phyloP scores from a whole-genome alignment of 2,113 vertebrate species.

The Scytalopus superciliaris region DNA sequence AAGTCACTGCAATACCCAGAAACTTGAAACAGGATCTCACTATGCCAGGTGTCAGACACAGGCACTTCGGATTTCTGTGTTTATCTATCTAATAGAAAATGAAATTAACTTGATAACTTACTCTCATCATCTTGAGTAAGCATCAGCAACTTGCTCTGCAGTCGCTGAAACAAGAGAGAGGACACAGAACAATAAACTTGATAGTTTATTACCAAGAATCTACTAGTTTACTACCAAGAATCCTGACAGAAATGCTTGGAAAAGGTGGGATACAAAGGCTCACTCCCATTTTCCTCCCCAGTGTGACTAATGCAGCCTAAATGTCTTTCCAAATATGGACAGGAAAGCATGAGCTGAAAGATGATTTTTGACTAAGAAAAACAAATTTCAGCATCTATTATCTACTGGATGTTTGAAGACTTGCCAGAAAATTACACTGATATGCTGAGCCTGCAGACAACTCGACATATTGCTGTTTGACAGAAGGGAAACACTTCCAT shows the following conservation, averaged over 20 bases:
- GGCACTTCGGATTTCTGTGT: neutral
- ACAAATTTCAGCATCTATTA: neutral
- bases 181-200: neutral
- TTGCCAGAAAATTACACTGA: neutral
- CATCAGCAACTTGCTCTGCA: constrained; percentile 73
- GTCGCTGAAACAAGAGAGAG: constrained; percentile 58
- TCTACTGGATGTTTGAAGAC: neutral
- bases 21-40: neutral
- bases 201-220: neutral
- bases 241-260: neutral
- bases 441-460: neutral
- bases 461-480: neutral
- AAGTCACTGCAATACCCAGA: neutral
- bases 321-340: neutral
- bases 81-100: neutral
- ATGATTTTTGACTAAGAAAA: neutral
- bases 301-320: neutral
- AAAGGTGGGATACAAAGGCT: neutral
- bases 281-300: neutral
- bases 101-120: constrained; percentile 18
- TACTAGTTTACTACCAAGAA: neutral
- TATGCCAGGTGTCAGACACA: neutral
- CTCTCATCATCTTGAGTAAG: constrained; percentile 65
- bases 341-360: neutral
- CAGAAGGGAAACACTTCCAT: neutral